Evolutionary conservation across 2,888 invertebrate species (phyloP), one percentile per base, ranked within the genome.

Genomic region (Synanthedon myopaeformis): DNA sequence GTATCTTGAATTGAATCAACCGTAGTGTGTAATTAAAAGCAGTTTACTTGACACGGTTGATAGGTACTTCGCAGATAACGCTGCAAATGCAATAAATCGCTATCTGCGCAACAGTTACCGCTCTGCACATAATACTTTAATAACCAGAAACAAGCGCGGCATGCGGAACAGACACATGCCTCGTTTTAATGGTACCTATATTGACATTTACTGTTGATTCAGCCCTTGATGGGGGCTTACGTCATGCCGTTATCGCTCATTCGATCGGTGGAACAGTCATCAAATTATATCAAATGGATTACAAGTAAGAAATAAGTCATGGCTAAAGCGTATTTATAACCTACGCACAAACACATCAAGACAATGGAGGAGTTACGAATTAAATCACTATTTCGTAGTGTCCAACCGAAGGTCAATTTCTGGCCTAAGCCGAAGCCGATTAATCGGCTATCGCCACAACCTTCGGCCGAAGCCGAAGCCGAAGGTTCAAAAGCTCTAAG

Each of bases 201-300:
- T 68, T 66, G 69, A 70, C 70, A 70, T 64, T 49, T 65, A 56
- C 57, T 58, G 63, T 68, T 76, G 75, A 75, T 67, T 76, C 70
- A 74, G 61, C 57, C 54, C 58, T 62, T 60, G 62, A 61, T 52
- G 55, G 51, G 23, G 42, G 58, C 53, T 72, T 70, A 70, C 74
- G 69, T 72, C 72, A 73, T 58, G 56, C 51, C 55, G 54, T 58
- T 67, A 66, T 74, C 69, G 67, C 62, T 68, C 65, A 67, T 67
- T 63, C 61, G 61, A 64, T 66, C 65, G 60, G 64, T 61, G 61
- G 23, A 10, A 19, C 19, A 51, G 49, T 51, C 52, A 51, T 54
- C 54, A 54, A 42, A 49, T 49, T 49, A 17, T 49, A 49, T 49
- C 49, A 49, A 49, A 19, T 12, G 49, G 23, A 49, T 49, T 19